Percentiles rank a stretch among this genome's conserved stretches.
Evolutionary conservation across 1,140 invertebrate genomes (phyloP).

Genomic region (Colletes latitarsis): DNA sequence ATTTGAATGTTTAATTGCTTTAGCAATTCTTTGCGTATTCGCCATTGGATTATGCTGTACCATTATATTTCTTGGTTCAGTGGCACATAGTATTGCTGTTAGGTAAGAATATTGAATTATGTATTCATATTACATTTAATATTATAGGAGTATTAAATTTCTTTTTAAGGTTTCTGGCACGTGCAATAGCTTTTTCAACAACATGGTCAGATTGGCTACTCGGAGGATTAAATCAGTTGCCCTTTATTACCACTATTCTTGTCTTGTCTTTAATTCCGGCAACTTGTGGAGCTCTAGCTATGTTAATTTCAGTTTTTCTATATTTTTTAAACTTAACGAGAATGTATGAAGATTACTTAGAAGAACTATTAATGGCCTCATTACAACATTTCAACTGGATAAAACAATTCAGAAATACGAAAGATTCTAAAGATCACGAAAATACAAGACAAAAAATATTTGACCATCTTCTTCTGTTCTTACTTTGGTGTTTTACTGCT

Average conservation of each 20-base stretch:
- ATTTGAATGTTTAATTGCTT: slow-evolving; percentile 75
- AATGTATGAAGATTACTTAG: slow-evolving; percentile 88
- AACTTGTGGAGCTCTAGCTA: slow-evolving; percentile 82
- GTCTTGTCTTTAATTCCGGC: slow-evolving; percentile 79
- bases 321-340: slow-evolving; percentile 83
- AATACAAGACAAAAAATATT: slow-evolving; percentile 70
- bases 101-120: slow-evolving; percentile 76
- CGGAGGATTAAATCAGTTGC: slow-evolving; percentile 81
- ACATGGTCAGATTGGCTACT: slow-evolving; percentile 82
- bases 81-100: slow-evolving; percentile 82
- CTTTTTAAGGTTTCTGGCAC: slow-evolving; percentile 79
- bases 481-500: slow-evolving; percentile 74
- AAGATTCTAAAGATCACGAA: slow-evolving; percentile 30
- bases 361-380: slow-evolving; percentile 81
- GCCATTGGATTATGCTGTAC: slow-evolving; percentile 78
- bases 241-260: slow-evolving; percentile 78
- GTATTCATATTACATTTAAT: slow-evolving; percentile 24
- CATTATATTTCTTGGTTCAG: slow-evolving; percentile 83
- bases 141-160: slow-evolving; percentile 22
- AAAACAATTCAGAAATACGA: slow-evolving; percentile 41
- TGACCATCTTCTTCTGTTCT: slow-evolving; percentile 76
- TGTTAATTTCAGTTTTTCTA: slow-evolving; percentile 78
- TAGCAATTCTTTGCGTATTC: slow-evolving; percentile 80
- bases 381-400: slow-evolving; percentile 66
- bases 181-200: slow-evolving; percentile 79